Conservation (phyloP, 2,888 invertebrate genomes). For the Noctua janthina region DNA sequence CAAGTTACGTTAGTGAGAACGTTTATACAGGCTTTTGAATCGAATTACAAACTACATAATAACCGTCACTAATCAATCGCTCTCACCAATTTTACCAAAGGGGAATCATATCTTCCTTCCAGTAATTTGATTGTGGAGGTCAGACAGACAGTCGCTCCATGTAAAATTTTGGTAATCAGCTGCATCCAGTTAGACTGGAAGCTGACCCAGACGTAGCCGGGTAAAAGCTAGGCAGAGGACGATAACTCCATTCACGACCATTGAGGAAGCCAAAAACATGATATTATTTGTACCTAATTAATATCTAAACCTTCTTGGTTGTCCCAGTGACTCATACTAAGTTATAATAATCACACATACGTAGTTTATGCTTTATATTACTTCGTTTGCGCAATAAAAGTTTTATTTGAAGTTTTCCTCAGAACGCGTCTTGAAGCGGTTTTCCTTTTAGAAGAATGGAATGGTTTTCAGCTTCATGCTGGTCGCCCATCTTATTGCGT, state of each 20-base stretch:
- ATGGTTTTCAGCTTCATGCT: background rate
- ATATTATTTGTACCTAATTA: background rate
- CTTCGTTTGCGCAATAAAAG: slow-evolving; percentile 28
- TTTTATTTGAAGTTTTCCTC: slow-evolving; percentile 26
- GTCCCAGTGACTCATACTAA: background rate
- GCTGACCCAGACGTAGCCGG: background rate
- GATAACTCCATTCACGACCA: background rate
- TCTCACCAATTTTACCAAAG: background rate
- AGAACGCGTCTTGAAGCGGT: slow-evolving; percentile 28
- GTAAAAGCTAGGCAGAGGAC: background rate
- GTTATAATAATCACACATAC: slow-evolving; percentile 19
- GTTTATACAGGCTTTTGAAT: background rate
- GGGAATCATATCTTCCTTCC: background rate
- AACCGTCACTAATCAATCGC: background rate
- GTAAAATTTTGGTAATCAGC: background rate
- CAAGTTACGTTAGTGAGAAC: background rate
- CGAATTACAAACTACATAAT: background rate
- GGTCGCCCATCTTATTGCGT: slow-evolving; percentile 11
- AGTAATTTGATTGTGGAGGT: background rate
- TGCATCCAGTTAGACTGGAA: background rate
- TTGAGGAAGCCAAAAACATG: background rate
- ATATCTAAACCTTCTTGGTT: background rate
- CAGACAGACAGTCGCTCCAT: background rate
- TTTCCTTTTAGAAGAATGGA: slow-evolving; percentile 19
- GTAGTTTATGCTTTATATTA: slow-evolving; percentile 2